phyloP scores from a whole-genome alignment of 2,113 vertebrate genomes.

The Rhombomys opimus region DNA sequence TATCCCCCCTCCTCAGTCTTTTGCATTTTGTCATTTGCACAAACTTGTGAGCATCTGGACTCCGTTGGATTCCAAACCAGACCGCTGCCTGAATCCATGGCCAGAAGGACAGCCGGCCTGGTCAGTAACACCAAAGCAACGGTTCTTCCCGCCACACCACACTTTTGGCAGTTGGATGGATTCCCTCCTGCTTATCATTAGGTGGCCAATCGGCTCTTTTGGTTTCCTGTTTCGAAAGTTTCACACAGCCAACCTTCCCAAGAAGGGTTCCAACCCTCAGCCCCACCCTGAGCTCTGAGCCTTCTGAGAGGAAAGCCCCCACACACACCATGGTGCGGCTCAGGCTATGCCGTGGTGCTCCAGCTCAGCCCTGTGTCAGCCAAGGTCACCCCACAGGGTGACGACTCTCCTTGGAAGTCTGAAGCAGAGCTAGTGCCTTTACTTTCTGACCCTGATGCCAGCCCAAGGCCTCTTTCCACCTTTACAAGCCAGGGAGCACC shows the following conservation, averaged over 20 bases:
- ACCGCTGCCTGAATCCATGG: background rate
- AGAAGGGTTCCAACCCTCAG: background rate
- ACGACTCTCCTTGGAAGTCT: constrained; percentile 54
- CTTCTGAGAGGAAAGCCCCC: background rate
- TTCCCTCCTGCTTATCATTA: constrained; percentile 52
- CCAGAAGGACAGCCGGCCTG: constrained; percentile 20
- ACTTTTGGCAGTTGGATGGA: constrained; percentile 14
- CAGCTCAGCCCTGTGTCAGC: constrained; percentile 25
- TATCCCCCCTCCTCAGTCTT: constrained; percentile 61
- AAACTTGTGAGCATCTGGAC: constrained; percentile 64
- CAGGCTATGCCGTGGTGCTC: constrained; percentile 75
- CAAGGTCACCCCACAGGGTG: background rate
- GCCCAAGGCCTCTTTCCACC: constrained; percentile 33
- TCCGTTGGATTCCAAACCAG: constrained; percentile 59
- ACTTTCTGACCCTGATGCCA: background rate
- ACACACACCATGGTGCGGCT: constrained; percentile 63
- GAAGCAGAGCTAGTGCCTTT: constrained; percentile 75
- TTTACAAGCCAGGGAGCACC: background rate
- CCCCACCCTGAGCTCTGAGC: constrained; percentile 29
- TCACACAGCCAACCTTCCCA: constrained; percentile 53
- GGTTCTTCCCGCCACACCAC: background rate
- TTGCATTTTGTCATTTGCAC: constrained; percentile 79
- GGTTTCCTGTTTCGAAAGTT: constrained; percentile 25
- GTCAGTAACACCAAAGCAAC: constrained; percentile 7
- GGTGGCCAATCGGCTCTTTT: constrained; percentile 51